Base-by-base conservation (phyloP, 2,797 vertebrate species). In the Danionella dracula region DNA sequence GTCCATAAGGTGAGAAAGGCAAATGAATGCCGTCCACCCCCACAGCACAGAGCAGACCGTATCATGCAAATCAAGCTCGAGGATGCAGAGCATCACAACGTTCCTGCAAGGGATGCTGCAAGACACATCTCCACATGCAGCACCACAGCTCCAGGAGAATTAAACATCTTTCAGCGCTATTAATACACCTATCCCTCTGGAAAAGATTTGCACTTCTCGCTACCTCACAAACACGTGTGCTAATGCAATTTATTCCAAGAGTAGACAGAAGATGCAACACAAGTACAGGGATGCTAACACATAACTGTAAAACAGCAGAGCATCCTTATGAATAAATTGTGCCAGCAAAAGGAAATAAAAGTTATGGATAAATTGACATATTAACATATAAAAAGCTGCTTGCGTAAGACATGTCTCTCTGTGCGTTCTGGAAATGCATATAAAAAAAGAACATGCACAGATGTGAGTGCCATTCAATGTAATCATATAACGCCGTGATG, bases 11-110 rank as follows among this genome's bases (percentile, higher is more conserved):
- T 50, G 63, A 63, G 59, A 68, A 72, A 11, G 48, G 35, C 35
- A 38, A 68, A 49, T 59, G 32, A 74, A 71, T 45, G 60, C 49
- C 45, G 45, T 65, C 65, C 64, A 54, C 63, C 70, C 70, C 66
- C 50, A 59, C 70, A 54, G 50, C 70, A 68, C 44, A 40, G 32
- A 62, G 59, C 16, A 11, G 53, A 62, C 68, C 55, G 58, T 67
- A 76, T 76, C 68, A 76, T 73, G 76, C 72, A 76, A 78, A 78
- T 74, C 69, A 70, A 62, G 60, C 50, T 63, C 42, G 45, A 64
- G 49, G 60, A 71, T 69, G 70, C 62, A 55, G 66, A 45, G 68
- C 68, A 73, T 66, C 64, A 68, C 59, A 61, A 71, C 60, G 54
- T 66, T 70, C 73, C 63, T 73, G 68, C 21, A 60, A 73, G 64